phyloP scores from a whole-genome alignment of 1,140 invertebrate genomes.

The Varroa destructor region DNA sequence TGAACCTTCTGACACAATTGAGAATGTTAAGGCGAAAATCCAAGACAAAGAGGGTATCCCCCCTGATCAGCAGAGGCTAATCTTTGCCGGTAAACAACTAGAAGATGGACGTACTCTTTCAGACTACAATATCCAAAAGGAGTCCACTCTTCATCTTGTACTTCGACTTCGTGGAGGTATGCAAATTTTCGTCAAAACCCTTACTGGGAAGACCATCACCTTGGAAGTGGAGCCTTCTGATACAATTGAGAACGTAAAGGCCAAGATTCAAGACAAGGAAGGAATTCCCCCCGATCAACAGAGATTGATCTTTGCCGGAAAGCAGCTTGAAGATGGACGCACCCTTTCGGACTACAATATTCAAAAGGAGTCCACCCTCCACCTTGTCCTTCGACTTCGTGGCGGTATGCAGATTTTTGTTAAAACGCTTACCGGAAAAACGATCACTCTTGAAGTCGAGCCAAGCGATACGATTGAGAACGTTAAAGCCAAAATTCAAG shows the following conservation, averaged over 20 bases:
- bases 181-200: constrained; percentile 46
- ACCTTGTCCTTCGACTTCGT: constrained; percentile 41
- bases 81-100: constrained; percentile 43
- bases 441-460: constrained; percentile 46
- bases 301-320: constrained; percentile 46
- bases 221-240: constrained; percentile 52
- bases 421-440: constrained; percentile 54
- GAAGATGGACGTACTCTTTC: constrained; percentile 50
- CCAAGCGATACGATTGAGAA: constrained; percentile 79
- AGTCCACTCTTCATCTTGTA: constrained; percentile 44
- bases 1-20: constrained; percentile 66
- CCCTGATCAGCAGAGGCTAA: constrained; percentile 43
- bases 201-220: constrained; percentile 53
- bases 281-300: constrained; percentile 45
- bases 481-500: constrained; percentile 84
- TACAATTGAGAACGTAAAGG: constrained; percentile 85
- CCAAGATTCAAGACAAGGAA: constrained; percentile 65
- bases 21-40: constrained; percentile 90
- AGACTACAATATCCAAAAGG: constrained; percentile 51
- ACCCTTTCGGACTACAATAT: constrained; percentile 53
- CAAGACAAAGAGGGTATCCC: constrained; percentile 53
- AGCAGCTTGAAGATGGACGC: constrained; percentile 45
- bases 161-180: constrained; percentile 45
- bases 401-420: constrained; percentile 47
- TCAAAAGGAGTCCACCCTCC: constrained; percentile 51